A percentile compares a stretch with the other conserved stretches of the same genome.
Evolutionary conservation across 2,113 vertebrate species (phyloP).

Genomic region (Mixornis gularis): DNA sequence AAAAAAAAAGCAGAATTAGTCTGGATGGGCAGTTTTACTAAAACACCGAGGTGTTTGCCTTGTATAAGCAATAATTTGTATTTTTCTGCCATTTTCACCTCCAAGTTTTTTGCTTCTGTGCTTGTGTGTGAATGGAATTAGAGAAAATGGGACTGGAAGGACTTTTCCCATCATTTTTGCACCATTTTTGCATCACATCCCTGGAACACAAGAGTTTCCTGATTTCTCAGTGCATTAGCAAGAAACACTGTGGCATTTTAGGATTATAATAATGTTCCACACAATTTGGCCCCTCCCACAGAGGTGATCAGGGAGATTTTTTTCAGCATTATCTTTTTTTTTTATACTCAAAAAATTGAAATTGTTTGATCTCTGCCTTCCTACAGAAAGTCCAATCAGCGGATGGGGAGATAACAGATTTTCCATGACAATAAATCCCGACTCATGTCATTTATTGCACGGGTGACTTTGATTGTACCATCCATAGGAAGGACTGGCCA

Average conservation of each 20-base stretch:
- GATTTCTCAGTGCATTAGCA: not conserved
- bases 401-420: not conserved
- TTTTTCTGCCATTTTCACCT: not conserved
- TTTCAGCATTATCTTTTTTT: not conserved
- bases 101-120: not conserved
- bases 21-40: not conserved
- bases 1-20: not conserved
- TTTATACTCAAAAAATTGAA: not conserved
- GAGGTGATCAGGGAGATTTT: not conserved
- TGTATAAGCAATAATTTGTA: not conserved
- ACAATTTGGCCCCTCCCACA: not conserved
- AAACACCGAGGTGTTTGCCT: not conserved
- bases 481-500: not conserved
- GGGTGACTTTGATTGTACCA: fast-evolving
- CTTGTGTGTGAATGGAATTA: not conserved
- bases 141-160: not conserved
- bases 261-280: not conserved
- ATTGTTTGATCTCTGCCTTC: not conserved
- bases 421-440: not conserved
- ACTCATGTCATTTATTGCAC: fast-evolving
- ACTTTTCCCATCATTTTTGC: too few species aligned
- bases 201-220: not conserved
- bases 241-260: not conserved
- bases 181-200: not conserved
- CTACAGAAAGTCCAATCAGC: not conserved